Conservation (phyloP, 1,140 invertebrate genomes). For the Pseudomyrmex flavicornis region DNA sequence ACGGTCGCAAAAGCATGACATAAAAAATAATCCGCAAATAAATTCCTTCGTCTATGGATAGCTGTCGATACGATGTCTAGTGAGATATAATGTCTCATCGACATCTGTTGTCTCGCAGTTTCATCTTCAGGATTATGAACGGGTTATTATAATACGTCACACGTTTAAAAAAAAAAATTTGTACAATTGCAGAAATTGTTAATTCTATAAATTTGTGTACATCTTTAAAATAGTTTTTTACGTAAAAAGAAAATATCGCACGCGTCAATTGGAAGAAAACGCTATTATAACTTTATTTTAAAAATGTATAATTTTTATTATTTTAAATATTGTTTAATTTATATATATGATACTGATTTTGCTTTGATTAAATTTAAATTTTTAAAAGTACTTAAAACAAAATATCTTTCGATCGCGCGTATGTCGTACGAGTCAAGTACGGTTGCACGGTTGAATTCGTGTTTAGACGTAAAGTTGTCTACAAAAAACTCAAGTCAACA, state of each 20-base stretch:
- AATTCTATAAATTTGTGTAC: background rate
- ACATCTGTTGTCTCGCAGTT: background rate
- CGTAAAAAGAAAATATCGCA: no score
- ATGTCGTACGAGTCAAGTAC: background rate
- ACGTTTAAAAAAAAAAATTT: background rate
- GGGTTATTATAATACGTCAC: background rate
- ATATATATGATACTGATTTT: no score
- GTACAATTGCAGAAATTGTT: background rate
- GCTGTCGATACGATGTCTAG: slow-evolving; percentile 48
- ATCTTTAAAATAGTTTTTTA: no score
- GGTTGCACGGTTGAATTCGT: background rate
- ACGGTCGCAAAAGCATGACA: slow-evolving; percentile 5
- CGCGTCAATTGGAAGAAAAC: no score
- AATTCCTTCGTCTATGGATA: slow-evolving; percentile 15
- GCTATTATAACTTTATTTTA: no score
- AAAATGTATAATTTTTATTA: no score
- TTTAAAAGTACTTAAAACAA: no score
- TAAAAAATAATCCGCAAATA: slow-evolving; percentile 44
- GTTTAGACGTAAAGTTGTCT: slow-evolving; percentile 6
- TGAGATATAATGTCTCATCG: slow-evolving; percentile 15
- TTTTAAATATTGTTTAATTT: background rate
- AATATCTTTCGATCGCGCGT: background rate
- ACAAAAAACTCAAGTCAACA: background rate
- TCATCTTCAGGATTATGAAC: slow-evolving; percentile 16
- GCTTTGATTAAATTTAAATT: no score